These are phyloP conservation scores for Andrena camellia DNA, from an alignment of 2,888 invertebrate species.

Conservation along the genomic window DNA sequence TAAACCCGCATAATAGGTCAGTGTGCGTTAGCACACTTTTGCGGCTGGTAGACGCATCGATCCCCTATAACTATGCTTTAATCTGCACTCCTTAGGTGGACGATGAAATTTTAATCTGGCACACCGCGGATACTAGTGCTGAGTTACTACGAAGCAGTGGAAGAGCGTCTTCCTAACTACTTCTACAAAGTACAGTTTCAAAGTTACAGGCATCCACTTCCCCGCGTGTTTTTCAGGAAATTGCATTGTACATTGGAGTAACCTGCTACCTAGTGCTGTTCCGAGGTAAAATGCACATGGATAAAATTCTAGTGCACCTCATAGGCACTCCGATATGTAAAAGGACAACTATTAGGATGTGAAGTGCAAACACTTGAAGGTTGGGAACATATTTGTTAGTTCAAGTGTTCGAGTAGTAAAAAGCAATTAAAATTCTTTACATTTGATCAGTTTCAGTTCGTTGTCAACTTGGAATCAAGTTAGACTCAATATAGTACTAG, in stretches of 20 bases:
- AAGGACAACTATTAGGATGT: too few relatives aligned
- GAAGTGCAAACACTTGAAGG: too few relatives aligned
- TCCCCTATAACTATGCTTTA: slow-evolving; percentile 13
- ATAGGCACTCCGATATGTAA: too few relatives aligned
- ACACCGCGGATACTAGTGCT: background rate
- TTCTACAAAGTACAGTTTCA: background rate
- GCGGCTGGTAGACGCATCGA: slow-evolving; percentile 52
- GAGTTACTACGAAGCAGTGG: slow-evolving; percentile 16
- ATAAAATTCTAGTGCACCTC: too few relatives aligned
- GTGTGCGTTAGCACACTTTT: slow-evolving; percentile 30
- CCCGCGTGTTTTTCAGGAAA: background rate
- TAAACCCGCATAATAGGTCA: slow-evolving; percentile 19
- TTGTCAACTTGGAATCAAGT: too few relatives aligned
- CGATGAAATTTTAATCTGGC: slow-evolving; percentile 43
- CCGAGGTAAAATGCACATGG: too few relatives aligned
- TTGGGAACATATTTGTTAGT: too few relatives aligned
- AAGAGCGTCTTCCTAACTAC: slow-evolving; percentile 12
- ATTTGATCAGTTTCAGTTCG: too few relatives aligned
- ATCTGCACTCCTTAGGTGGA: slow-evolving; percentile 13
- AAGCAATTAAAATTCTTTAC: too few relatives aligned
- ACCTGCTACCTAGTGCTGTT: background rate
- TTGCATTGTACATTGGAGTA: background rate
- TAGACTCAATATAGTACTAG: too few relatives aligned
- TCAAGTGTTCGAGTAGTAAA: too few relatives aligned
- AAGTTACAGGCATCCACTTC: slow-evolving; percentile 3